These are phyloP conservation scores for Pelodiscus sinensis DNA, from an alignment of 2,113 vertebrate species.

Conservation along the genomic window DNA sequence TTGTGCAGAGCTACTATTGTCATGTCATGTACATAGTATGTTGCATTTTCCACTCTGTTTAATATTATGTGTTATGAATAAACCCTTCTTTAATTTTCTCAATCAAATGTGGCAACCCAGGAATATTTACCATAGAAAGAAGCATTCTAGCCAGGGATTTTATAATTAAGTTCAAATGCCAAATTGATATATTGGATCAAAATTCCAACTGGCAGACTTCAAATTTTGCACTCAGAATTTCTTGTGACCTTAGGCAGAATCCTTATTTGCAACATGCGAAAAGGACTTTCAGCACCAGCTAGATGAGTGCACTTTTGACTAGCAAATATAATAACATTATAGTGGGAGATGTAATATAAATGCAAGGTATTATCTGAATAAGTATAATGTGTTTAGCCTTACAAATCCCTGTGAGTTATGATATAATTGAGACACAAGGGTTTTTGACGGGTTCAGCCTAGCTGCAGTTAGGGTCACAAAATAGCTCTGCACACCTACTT, in stretches of 20 bases:
- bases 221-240: background rate
- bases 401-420: background rate
- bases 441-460: background rate
- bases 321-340: background rate
- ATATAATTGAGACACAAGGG: background rate
- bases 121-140: background rate
- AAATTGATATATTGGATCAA: background rate
- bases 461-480: background rate
- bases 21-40: background rate
- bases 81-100: slow-evolving; percentile 13
- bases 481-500: accelerated
- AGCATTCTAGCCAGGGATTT: background rate
- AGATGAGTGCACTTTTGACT: background rate
- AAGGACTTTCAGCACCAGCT: background rate
- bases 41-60: background rate
- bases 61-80: background rate
- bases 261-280: background rate
- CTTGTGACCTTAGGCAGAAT: background rate
- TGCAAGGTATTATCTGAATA: background rate
- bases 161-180: background rate
- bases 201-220: background rate
- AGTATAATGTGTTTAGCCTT: background rate
- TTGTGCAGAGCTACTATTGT: slow-evolving; percentile 31
- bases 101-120: background rate
- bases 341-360: no score